A percentile compares a stretch with the other conserved stretches of the same genome.
Conservation (phyloP, 2,113 vertebrate species). For the Ciconia boyciana region DNA sequence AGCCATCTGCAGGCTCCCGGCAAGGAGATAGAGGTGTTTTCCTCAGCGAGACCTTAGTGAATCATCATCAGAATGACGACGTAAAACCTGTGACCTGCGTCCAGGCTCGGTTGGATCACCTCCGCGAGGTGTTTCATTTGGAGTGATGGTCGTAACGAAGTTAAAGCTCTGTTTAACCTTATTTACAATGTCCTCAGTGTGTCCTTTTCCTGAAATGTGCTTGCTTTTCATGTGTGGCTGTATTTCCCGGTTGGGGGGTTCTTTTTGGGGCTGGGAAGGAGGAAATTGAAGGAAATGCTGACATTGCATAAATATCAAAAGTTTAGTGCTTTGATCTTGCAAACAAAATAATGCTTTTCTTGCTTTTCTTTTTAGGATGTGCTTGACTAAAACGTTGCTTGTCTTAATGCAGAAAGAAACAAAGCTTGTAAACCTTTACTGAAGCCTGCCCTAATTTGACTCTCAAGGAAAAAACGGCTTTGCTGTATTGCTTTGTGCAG, state of each 20-base stretch:
- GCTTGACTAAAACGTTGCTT: background rate
- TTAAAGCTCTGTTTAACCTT: background rate
- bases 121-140: rapidly evolving
- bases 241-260: background rate
- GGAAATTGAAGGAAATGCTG: background rate
- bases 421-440: background rate
- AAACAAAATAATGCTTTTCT: background rate
- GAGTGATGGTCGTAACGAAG: rapidly evolving
- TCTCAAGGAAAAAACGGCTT: background rate
- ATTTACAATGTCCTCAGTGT: background rate
- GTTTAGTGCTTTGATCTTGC: background rate
- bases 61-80: rapidly evolving
- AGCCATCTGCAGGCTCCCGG: background rate
- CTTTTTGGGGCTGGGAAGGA: background rate
- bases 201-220: background rate
- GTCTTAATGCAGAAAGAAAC: background rate
- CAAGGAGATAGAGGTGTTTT: background rate
- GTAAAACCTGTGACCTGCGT: rapidly evolving
- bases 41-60: rapidly evolving
- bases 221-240: background rate
- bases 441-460: background rate
- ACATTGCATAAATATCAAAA: rapidly evolving
- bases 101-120: background rate
- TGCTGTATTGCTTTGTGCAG: constrained; percentile 4
- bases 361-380: background rate